Evolutionary conservation across 2,113 vertebrate species (phyloP).

Genomic region (Myiagra hebetior): DNA sequence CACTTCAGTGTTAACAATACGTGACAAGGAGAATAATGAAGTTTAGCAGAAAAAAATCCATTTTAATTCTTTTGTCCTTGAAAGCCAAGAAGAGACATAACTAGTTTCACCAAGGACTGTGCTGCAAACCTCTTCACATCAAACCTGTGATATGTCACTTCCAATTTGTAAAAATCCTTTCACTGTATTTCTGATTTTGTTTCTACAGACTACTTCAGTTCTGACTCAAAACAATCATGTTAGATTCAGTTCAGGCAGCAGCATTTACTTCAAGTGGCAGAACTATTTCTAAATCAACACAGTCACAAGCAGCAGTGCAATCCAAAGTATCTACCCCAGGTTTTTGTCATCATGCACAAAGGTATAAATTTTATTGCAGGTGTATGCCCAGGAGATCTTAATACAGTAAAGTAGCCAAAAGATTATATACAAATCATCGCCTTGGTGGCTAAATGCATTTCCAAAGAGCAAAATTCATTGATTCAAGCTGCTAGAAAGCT

Average conservation of each 20-base stretch:
- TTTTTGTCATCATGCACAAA: background rate
- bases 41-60: background rate
- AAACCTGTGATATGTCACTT: background rate
- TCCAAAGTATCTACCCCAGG: background rate
- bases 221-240: background rate
- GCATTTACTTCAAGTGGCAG: background rate
- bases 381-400: background rate
- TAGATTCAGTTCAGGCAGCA: background rate
- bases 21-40: conserved; percentile 1
- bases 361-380: background rate
- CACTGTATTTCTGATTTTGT: background rate
- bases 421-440: background rate
- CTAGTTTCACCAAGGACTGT: background rate
- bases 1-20: background rate
- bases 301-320: background rate
- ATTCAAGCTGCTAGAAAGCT: background rate
- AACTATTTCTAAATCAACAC: background rate
- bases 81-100: background rate
- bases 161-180: background rate
- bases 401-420: background rate
- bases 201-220: background rate
- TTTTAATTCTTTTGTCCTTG: background rate
- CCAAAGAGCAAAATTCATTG: background rate
- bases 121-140: background rate
- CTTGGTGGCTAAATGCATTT: background rate